A percentile compares a stretch with the other conserved stretches of the same genome.
Evolutionary conservation across 2,888 invertebrate genomes (phyloP).

Genomic region (Diplolepis rosae): DNA sequence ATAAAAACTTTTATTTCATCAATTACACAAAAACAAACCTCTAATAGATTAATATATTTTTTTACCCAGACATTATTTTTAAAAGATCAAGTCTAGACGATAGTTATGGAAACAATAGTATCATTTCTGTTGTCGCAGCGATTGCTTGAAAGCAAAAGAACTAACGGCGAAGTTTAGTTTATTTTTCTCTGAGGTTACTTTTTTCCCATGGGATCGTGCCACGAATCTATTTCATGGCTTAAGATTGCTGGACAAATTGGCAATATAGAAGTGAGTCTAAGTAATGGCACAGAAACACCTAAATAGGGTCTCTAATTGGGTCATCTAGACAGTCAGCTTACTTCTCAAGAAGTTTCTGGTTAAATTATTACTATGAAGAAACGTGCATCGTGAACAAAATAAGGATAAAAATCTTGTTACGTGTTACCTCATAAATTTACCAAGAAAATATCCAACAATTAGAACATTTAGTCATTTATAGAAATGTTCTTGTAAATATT

Average conservation of each 20-base stretch:
- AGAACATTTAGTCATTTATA: too few relatives aligned
- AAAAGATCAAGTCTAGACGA: constrained; percentile 2
- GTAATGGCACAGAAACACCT: constrained; percentile 16
- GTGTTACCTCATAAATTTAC: too few relatives aligned
- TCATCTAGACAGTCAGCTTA: neutral
- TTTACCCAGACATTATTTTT: too few relatives aligned
- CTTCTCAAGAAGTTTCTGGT: constrained; percentile 1
- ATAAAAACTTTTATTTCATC: too few relatives aligned
- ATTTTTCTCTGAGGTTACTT: constrained; percentile 26
- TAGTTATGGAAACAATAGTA: constrained; percentile 16
- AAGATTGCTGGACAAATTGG: constrained; percentile 17
- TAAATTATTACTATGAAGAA: neutral
- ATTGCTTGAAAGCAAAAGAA: constrained; percentile 28
- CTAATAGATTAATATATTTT: too few relatives aligned
- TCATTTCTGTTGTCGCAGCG: constrained; percentile 27
- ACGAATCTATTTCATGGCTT: constrained; percentile 23
- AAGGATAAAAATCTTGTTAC: neutral
- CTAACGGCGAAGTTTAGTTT: constrained; percentile 22
- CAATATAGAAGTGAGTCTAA: constrained; percentile 12
- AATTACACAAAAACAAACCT: too few relatives aligned
- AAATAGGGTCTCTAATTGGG: constrained; percentile 22
- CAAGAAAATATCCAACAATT: neutral
- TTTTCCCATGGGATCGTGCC: constrained; percentile 13
- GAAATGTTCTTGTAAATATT: too few relatives aligned
- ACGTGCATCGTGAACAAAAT: neutral